Evolutionary conservation across 2,888 invertebrate species (phyloP), one percentile per base, ranked within the genome.

Genomic region (Ptycholaimellus sp.): DNA sequence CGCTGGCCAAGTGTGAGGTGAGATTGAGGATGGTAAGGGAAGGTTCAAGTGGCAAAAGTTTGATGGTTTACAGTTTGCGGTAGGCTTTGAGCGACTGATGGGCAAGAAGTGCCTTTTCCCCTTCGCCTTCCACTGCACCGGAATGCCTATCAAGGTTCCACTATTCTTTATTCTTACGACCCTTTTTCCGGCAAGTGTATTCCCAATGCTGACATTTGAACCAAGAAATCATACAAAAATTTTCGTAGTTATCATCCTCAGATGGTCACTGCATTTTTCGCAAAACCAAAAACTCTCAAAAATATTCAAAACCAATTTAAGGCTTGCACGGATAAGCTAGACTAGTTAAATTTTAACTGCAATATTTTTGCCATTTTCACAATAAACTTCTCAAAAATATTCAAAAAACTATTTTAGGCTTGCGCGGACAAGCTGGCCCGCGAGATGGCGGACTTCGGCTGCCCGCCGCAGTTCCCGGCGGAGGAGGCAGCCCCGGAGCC

Each of bases 121-220:
- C 13, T 93, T 99, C 64, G 93, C 83, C 3, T 78, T 99, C 50
- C 96, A 99, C 61, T 90, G 90, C 57, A 99, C 96, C 18, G 96
- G 96, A 32, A 96, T 93, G 93, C 93, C 93, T 1, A 96, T 96
- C 42, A 93, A 90, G 63, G 62, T 59, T 14, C 13, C n/a, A 21
- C 14, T 17, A 14, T 14, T 19, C 9, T 7, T 34, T 7, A 21
- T 38, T 29, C 16, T 22, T 28, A 16, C 19, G 1, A 17, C 38
- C 6, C 7, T 6, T 9, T 38, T 37, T 16, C 14, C 25, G 11
- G 7, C n/a, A 35, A 9, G 33, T 14, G 36, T 9, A 16, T 34
- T n/a, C 33, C 13, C 14, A n/a, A 14, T 33, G 9, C n/a, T 13
- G 18, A n/a, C 6, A 11, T 22, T 5, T 9, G n/a, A 17, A 16